These are phyloP conservation scores for Athalia circularis DNA, from an alignment of 2,888 invertebrate species.

Conservation along the genomic window DNA sequence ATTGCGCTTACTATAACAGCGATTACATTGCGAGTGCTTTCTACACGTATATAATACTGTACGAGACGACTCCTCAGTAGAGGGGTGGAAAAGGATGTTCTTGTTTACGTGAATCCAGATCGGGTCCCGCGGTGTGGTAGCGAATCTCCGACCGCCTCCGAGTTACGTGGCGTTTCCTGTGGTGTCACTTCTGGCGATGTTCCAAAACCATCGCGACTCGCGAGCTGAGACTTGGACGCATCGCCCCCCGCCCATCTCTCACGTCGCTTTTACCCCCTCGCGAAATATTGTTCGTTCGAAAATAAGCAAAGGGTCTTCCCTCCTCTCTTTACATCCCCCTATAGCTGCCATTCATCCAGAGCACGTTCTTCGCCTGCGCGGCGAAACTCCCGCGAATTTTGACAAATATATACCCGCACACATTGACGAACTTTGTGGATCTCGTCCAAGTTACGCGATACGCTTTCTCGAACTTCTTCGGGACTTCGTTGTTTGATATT, in stretches of 20 bases:
- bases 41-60: background rate
- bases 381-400: too few relatives aligned
- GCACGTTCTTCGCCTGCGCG: background rate
- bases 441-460: background rate
- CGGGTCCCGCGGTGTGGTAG: too few relatives aligned
- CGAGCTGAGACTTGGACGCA: slow-evolving; percentile 7
- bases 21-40: background rate
- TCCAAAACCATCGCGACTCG: slow-evolving; percentile 9
- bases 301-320: slow-evolving; percentile 10
- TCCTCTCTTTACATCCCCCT: background rate
- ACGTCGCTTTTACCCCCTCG: background rate
- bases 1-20: too few relatives aligned
- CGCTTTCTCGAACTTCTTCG: too few relatives aligned
- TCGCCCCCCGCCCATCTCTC: background rate
- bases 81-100: background rate
- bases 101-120: slow-evolving; percentile 24
- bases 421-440: background rate
- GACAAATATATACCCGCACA: too few relatives aligned
- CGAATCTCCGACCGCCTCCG: background rate
- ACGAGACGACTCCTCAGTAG: background rate
- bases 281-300: slow-evolving; percentile 33
- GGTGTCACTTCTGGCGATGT: slow-evolving; percentile 31
- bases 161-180: slow-evolving; percentile 42
- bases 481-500: too few relatives aligned
- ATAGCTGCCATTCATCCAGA: background rate